Base-by-base conservation (phyloP, 2,888 invertebrate genomes). In the Nephrotoma appendiculata region DNA sequence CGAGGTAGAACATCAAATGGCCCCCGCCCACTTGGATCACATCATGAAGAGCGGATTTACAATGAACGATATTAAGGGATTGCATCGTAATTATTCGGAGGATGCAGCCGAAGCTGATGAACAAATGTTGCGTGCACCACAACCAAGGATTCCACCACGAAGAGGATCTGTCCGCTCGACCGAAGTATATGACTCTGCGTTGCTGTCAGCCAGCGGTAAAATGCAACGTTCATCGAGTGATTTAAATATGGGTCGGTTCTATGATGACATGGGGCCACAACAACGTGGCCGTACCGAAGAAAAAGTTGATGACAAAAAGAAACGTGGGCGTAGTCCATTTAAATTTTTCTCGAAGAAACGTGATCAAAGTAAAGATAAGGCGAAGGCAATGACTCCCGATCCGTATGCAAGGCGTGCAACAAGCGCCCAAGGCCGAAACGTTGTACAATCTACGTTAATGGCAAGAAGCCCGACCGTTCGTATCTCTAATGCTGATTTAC, bases 31-130 rank as follows among this genome's bases (percentile, higher is more conserved):
- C 89, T 95, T 98, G 89, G 98, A 98, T 90, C 97, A 97, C 90
- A 97, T 98, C 88, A 96, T 98, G 94, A 95, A 96, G 89, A 96
- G 97, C 89, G 95, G 95, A 83, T 98, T 98, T 91, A 97, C 97
- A 45, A 97, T 98, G 94, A 97, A 95, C 88, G 98, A 98, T 89
- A 97, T 98, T 87, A 98, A 98, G 94, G 97, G 97, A 89, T 92
- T 98, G 19, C 96, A 96, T 88, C 93, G 96, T 87, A 95, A 96
- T 91, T 98, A 97, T 91, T 93, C 94, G 0, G 98, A 98, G 89
- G 98, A 98, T 90, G 96, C 93, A 0, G 94, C 93, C 0, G 96
- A 96, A 89, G 93, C 94, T 0, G 95, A 95, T 88, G 95, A 95
- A 89, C 90, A 90, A 86, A 92, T 94, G 89, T 92, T 94, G 91